phyloP scores from a whole-genome alignment of 2,888 invertebrate genomes.

The Deilephila elpenor region DNA sequence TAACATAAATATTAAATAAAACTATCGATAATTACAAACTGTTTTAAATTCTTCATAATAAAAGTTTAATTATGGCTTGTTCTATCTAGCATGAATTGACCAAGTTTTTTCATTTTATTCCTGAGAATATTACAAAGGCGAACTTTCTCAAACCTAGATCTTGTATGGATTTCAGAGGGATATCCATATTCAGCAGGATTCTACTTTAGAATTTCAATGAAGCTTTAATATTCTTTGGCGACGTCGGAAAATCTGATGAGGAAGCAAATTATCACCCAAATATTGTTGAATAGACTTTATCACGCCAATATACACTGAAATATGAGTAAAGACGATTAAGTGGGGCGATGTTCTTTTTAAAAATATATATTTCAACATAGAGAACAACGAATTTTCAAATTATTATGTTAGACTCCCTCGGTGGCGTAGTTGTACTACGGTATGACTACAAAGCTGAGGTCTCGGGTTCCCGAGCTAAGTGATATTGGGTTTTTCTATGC shows the following conservation, averaged over 20 bases:
- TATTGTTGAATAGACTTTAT: not conserved
- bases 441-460: too few relatives aligned
- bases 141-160: constrained; percentile 10
- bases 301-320: too few relatives aligned
- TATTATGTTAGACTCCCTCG: too few relatives aligned
- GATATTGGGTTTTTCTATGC: too few relatives aligned
- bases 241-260: constrained; percentile 13
- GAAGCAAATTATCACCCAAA: not conserved
- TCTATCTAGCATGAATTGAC: not conserved
- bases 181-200: constrained; percentile 22
- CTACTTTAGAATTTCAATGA: constrained; percentile 23
- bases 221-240: constrained; percentile 9
- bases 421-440: too few relatives aligned
- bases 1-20: not conserved
- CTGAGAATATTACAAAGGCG: constrained; percentile 2
- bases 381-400: too few relatives aligned
- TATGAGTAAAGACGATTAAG: too few relatives aligned
- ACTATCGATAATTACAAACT: not conserved
- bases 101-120: constrained; percentile 8
- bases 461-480: too few relatives aligned
- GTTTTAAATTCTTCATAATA: not conserved
- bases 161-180: constrained; percentile 17
- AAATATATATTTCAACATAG: too few relatives aligned
- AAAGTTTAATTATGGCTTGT: constrained; percentile 8
- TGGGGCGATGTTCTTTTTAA: too few relatives aligned